phyloP scores from a whole-genome alignment of 2,113 vertebrate genomes.

The Notiomystis cincta region DNA sequence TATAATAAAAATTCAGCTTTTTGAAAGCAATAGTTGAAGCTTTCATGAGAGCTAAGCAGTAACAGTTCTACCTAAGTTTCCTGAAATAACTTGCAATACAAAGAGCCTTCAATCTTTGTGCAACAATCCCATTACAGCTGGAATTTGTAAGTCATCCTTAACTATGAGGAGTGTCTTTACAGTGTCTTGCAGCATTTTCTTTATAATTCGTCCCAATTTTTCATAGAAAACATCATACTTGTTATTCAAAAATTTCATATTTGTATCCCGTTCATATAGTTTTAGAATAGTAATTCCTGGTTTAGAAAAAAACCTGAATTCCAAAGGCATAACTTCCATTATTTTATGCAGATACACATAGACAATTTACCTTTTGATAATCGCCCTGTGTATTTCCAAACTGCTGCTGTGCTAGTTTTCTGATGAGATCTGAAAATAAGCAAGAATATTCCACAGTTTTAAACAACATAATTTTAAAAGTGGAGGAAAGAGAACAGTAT shows the following conservation, averaged over 20 bases:
- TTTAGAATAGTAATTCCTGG: not conserved
- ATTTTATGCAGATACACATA: not conserved
- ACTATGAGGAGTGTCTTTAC: not conserved
- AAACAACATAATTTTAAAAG: not conserved
- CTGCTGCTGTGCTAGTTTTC: constrained; percentile 81
- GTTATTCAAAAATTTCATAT: not conserved
- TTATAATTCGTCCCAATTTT: not conserved
- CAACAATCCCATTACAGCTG: not conserved
- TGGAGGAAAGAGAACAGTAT: accelerated
- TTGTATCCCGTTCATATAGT: not conserved
- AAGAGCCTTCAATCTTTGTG: not conserved
- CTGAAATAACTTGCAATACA: not conserved
- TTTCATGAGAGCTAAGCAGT: not conserved
- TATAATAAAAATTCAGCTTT: not conserved
- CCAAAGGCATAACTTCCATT: not conserved
- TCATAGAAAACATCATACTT: not conserved
- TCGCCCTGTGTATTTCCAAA: constrained; percentile 78
- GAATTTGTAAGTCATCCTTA: not conserved
- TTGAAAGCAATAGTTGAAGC: not conserved
- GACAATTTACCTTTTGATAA: constrained; percentile 86
- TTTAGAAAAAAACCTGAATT: not conserved
- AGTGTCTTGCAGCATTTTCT: not conserved
- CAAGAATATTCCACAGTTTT: constrained; percentile 53
- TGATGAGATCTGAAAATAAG: constrained; percentile 82
- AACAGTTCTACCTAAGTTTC: not conserved